Base-by-base conservation (phyloP, 2,113 vertebrate genomes). In the Emydocephalus ijimae region DNA sequence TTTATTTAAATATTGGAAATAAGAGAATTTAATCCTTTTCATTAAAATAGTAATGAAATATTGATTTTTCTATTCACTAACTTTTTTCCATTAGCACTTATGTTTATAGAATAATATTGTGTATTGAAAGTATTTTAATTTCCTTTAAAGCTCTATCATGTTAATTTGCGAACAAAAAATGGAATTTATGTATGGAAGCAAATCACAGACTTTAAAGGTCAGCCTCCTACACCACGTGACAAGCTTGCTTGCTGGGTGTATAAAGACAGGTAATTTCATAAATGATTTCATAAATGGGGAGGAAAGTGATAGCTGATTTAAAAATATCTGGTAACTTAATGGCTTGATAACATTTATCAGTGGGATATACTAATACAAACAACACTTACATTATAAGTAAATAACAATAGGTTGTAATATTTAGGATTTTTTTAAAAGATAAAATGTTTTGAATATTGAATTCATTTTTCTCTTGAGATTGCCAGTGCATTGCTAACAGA, bases 161-260 rank as follows among this genome's bases (percentile, higher is more conserved):
- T 99, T 93, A 97, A 98, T 96, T 98, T 99, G 94, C 94, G 97
- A 96, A 96, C 98, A 94, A 97, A 97, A 95, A 98, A 98, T 61
- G 98, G 97, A 93, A 98, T 97, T 93, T 99, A 98, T 92, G 94
- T 94, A 43, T 99, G 99, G 99, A 98, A 97, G 97, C 99, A 98
- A 97, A 96, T 98, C 45, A 95, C 93, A 2, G 96, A 97, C 89
- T 97, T 96, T 96, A 96, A 95, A 55, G 98, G 98, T 55, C 97
- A 97, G 2, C 97, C 98, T 91, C 99, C 99, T 12, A 99, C 99
- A n/a, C 98, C 98, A 90, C 98, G 99, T 95, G 99, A 99, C 97
- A 99, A 99, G 94, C 98, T 99, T 91, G 98, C 98, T 95, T 99
- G 98, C 97, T 99, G 99, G 99, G 98, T 99, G 88, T 98, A 99